These are phyloP conservation scores for Drosophila antonietae DNA, from an alignment of 2,888 invertebrate genomes.

Conservation along the genomic window DNA sequence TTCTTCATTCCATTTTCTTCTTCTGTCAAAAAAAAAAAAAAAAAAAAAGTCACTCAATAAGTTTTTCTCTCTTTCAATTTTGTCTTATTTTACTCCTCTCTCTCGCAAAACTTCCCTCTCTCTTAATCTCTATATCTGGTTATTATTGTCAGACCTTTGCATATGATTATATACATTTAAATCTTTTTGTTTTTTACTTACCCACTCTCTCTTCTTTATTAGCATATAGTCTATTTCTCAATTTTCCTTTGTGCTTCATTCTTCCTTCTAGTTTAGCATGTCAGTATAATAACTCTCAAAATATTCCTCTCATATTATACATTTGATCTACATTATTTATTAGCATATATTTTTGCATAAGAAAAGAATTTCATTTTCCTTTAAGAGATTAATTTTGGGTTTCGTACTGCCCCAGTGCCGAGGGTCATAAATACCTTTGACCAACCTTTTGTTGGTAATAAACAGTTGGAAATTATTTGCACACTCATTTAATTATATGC, in stretches of 20 bases:
- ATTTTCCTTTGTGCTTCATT: background rate
- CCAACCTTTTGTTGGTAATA: constrained; percentile 18
- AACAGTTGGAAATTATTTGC: constrained; percentile 38
- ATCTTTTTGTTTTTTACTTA: background rate
- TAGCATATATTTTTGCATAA: background rate
- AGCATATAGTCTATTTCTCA: background rate
- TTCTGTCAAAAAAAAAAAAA: too few species aligned
- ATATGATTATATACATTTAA: too few species aligned
- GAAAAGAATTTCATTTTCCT: background rate
- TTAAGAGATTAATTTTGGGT: background rate
- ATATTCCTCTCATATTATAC: background rate
- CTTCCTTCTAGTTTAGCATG: background rate
- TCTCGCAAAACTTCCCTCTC: background rate
- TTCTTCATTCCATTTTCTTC: background rate
- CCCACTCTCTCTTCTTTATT: background rate
- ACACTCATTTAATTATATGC: constrained; percentile 54
- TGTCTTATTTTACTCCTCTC: background rate
- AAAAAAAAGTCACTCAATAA: too few species aligned
- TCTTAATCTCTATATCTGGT: background rate
- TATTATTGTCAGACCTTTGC: too few species aligned
- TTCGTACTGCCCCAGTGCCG: background rate
- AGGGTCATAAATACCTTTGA: constrained; percentile 10
- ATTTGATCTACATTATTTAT: background rate
- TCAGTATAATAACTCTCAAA: background rate
- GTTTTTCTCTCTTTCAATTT: background rate